These are phyloP conservation scores for Stenotaenia linearis DNA, from an alignment of 2,888 invertebrate genomes.

Conservation along the genomic window DNA sequence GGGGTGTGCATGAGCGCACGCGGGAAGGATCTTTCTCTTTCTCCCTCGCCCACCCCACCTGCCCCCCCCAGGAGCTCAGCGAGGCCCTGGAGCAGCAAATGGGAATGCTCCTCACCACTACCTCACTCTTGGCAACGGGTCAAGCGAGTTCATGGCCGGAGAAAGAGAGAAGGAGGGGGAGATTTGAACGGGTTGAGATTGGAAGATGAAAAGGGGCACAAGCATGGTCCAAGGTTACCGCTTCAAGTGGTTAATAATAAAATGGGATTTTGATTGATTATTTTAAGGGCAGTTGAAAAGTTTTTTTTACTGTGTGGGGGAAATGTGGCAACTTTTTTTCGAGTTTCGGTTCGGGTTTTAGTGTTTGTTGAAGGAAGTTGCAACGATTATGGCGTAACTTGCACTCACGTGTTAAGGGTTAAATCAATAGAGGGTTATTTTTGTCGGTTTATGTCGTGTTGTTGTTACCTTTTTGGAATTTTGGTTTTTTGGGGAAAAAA, in stretches of 20 bases:
- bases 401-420: neutral
- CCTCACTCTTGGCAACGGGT: slow-evolving; percentile 20
- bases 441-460: neutral
- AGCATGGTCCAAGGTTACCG: neutral
- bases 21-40: slow-evolving; percentile 1
- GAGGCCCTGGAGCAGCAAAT: slow-evolving; percentile 15
- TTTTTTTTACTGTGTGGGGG: neutral
- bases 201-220: neutral
- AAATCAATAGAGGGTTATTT: neutral
- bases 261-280: slow-evolving; percentile 16
- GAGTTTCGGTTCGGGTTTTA: neutral
- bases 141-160: slow-evolving; percentile 26
- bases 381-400: neutral
- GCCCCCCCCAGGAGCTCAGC: neutral
- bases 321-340: neutral
- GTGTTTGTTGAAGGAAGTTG: neutral
- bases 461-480: neutral
- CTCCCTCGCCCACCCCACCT: neutral
- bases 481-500: neutral
- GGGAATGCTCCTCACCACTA: slow-evolving; percentile 17
- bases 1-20: slow-evolving; percentile 26
- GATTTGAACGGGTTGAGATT: slow-evolving; percentile 24
- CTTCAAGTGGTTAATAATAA: slow-evolving; percentile 26
- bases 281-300: neutral
- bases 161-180: slow-evolving; percentile 1